A percentile compares a stretch with the other conserved stretches of the same genome.
These are phyloP conservation scores for Octonoba sinensis DNA, from an alignment of 2,888 invertebrate species.

Conservation along the genomic window DNA sequence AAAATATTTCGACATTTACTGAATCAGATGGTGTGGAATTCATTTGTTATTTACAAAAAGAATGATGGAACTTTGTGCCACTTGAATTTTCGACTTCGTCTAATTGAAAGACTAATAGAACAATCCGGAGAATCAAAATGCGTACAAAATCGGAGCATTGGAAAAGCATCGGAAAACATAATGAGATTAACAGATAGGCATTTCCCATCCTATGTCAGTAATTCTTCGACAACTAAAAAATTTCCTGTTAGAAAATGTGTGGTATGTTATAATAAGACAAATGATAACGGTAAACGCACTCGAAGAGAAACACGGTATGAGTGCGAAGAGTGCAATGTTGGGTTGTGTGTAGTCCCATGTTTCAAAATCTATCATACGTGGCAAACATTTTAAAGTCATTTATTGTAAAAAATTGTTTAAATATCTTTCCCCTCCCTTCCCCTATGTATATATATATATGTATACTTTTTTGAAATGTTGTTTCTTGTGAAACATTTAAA, in stretches of 20 bases:
- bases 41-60: constrained; percentile 8
- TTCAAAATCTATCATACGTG: too few species aligned
- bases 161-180: background rate
- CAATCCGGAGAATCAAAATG: background rate
- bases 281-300: background rate
- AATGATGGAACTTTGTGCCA: background rate
- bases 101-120: constrained; percentile 8
- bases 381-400: too few species aligned
- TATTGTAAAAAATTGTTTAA: too few species aligned
- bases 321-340: background rate
- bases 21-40: constrained; percentile 36
- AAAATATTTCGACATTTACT: constrained; percentile 8
- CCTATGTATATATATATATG: too few species aligned
- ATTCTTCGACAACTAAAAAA: background rate
- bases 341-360: too few species aligned
- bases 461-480: too few species aligned
- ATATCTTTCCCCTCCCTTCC: too few species aligned
- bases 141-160: background rate
- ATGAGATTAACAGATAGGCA: background rate
- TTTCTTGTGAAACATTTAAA: too few species aligned
- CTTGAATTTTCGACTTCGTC: constrained; percentile 1
- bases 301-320: background rate
- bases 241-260: background rate
- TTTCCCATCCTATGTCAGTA: constrained; percentile 1
- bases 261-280: background rate